Conservation (phyloP, 1,140 invertebrate genomes). For the Drosophila sucinea region DNA sequence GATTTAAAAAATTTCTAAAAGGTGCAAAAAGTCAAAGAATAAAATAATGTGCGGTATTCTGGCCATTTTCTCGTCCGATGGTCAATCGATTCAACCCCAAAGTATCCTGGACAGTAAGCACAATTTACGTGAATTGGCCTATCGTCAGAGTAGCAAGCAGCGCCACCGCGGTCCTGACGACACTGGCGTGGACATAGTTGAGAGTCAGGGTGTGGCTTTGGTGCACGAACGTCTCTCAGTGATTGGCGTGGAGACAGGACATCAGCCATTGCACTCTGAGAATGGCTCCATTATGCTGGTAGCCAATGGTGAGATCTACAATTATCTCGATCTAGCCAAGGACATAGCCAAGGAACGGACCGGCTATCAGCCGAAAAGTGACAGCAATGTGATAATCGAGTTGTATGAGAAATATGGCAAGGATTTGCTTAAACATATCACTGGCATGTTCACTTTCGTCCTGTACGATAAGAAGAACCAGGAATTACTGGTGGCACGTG, state of each 20-base stretch:
- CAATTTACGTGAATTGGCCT: slow-evolving; percentile 73
- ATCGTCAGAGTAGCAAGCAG: slow-evolving; percentile 76
- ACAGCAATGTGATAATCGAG: slow-evolving; percentile 90
- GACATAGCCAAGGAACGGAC: slow-evolving; percentile 66
- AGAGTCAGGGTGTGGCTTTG: slow-evolving; percentile 71
- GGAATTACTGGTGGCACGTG: slow-evolving; percentile 90
- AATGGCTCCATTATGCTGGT: slow-evolving; percentile 68
- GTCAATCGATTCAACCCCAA: slow-evolving; percentile 47
- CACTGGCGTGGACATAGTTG: slow-evolving; percentile 62
- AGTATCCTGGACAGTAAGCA: slow-evolving; percentile 51
- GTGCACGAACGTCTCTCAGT: slow-evolving; percentile 75
- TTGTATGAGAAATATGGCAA: slow-evolving; percentile 87
- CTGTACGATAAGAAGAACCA: slow-evolving; percentile 89
- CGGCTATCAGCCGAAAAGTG: slow-evolving; percentile 88
- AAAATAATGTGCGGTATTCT: slow-evolving; percentile 79
- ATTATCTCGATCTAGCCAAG: slow-evolving; percentile 69
- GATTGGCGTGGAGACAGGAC: slow-evolving; percentile 68
- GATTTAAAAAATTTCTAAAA: background rate
- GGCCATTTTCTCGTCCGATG: slow-evolving; percentile 73
- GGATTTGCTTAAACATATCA: slow-evolving; percentile 86
- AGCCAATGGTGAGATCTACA: slow-evolving; percentile 82
- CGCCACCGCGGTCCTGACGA: slow-evolving; percentile 81
- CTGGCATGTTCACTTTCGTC: slow-evolving; percentile 95
- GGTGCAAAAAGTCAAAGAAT: background rate
- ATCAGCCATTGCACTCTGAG: slow-evolving; percentile 73